Percentiles rank a stretch among this genome's conserved stretches.
Conservation (phyloP, 2,113 vertebrate species). For the Actenoides hombroni region DNA sequence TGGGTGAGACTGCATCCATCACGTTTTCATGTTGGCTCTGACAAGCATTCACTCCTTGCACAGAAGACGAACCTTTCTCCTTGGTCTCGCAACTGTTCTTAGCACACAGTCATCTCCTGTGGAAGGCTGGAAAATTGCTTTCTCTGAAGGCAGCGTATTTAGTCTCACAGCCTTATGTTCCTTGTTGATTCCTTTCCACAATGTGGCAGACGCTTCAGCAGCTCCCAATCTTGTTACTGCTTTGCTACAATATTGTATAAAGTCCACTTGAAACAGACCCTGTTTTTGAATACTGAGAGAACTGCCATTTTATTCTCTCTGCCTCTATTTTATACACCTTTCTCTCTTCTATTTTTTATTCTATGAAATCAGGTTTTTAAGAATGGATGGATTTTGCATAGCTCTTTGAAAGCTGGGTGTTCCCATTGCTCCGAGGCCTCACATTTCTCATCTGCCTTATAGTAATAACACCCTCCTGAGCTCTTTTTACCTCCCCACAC, state of each 20-base stretch:
- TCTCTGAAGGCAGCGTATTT: neutral
- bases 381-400: neutral
- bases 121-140: neutral
- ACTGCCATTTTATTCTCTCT: neutral
- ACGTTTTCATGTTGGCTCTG: slow-evolving; percentile 61
- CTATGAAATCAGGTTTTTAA: neutral
- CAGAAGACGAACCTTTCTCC: slow-evolving; percentile 23
- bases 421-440: neutral
- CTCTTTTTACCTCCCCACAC: neutral
- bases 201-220: neutral
- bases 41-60: slow-evolving; percentile 29
- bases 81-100: neutral
- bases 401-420: neutral
- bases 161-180: neutral
- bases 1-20: slow-evolving; percentile 46
- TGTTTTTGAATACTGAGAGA: neutral
- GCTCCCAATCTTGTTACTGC: neutral
- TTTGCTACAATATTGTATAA: neutral
- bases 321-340: neutral
- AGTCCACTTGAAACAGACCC: neutral
- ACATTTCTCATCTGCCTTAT: slow-evolving; percentile 1
- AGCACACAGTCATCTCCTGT: neutral
- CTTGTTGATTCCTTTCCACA: neutral
- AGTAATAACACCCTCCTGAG: neutral
- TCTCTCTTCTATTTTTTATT: neutral